Evolutionary conservation across 1,140 invertebrate species (phyloP).

Genomic region (Magallana gigas): DNA sequence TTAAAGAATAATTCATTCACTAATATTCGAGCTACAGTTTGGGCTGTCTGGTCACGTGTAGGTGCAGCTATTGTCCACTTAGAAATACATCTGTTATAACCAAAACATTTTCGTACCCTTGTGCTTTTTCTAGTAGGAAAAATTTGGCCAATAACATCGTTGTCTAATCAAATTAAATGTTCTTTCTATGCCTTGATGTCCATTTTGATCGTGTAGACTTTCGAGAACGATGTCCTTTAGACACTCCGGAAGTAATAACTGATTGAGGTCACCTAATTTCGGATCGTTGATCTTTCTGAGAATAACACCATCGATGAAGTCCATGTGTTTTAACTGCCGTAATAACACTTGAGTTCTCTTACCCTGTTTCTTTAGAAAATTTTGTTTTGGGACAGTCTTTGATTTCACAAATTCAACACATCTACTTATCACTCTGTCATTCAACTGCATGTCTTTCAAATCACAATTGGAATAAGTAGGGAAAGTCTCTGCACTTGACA

Average conservation of each 20-base stretch:
- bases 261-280: not conserved
- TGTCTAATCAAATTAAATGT: no score
- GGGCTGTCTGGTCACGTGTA: no score
- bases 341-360: constrained; percentile 37
- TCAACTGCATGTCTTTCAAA: not conserved
- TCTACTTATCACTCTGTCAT: not conserved
- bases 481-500: constrained; percentile 8
- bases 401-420: not conserved
- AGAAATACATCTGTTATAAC: no score
- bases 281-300: constrained; percentile 11
- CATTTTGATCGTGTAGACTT: constrained; percentile 40
- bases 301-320: constrained; percentile 27
- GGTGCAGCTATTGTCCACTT: no score
- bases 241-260: constrained; percentile 24
- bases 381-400: not conserved
- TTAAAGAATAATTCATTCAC: no score
- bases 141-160: no score
- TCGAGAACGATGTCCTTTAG: constrained; percentile 4
- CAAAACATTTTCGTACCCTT: no score
- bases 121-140: no score
- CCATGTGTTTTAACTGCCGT: constrained; percentile 2
- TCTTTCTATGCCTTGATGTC: constrained; percentile 46
- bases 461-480: not conserved
- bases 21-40: no score
- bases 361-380: not conserved